A percentile compares a stretch with the other conserved stretches of the same genome.
Evolutionary conservation across 2,797 vertebrate species (phyloP).

Genomic region (Catharus ustulatus): DNA sequence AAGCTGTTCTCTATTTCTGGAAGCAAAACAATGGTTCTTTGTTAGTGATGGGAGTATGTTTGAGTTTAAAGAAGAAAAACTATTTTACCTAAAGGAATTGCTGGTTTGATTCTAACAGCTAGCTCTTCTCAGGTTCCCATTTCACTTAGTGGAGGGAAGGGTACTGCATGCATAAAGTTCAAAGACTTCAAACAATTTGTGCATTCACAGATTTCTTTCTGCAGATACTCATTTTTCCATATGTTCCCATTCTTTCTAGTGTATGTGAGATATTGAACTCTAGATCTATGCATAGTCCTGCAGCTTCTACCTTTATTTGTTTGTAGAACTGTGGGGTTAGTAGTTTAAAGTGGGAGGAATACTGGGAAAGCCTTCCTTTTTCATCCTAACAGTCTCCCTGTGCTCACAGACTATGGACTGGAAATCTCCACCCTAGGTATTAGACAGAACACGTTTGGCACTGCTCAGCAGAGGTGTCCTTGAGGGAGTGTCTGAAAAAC

Average conservation of each 20-base stretch:
- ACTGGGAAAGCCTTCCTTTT: not conserved
- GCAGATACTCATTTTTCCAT: not conserved
- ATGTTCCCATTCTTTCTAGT: not conserved
- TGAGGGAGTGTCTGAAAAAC: not conserved
- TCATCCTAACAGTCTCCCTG: not conserved
- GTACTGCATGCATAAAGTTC: fast-evolving
- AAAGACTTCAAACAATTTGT: not conserved
- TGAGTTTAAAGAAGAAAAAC: not conserved
- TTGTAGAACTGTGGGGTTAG: not conserved
- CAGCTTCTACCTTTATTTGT: not conserved
- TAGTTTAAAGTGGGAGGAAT: not conserved
- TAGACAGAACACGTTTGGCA: not conserved
- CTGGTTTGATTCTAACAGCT: not conserved
- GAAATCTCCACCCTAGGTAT: not conserved
- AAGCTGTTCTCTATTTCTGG: not conserved
- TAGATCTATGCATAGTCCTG: not conserved
- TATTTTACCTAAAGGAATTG: not conserved
- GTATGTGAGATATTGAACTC: not conserved
- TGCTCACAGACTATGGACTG: not conserved
- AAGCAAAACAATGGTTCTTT: not conserved
- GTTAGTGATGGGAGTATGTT: not conserved
- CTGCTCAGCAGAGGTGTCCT: not conserved
- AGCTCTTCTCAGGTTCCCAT: not conserved
- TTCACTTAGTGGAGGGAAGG: not conserved
- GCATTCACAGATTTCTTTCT: not conserved